phyloP scores from a whole-genome alignment of 2,888 invertebrate species.

The Xestia rhomboidea region DNA sequence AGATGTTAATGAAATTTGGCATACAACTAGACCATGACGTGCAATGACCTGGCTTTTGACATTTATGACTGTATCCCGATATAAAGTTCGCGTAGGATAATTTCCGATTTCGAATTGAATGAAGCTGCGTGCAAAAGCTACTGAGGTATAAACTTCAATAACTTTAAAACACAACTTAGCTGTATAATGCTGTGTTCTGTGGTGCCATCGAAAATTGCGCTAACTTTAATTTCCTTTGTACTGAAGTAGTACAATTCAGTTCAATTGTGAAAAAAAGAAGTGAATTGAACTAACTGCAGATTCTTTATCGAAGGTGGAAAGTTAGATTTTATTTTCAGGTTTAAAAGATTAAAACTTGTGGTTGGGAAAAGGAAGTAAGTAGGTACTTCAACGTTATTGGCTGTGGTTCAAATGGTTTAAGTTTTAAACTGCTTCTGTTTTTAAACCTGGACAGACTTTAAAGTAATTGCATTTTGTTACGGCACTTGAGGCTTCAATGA shows the following conservation, averaged over 20 bases:
- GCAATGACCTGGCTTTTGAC: background rate
- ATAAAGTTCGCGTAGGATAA: background rate
- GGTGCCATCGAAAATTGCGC: background rate
- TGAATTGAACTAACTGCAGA: conserved; percentile 25
- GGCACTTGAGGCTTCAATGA: background rate
- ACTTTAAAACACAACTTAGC: conserved; percentile 15
- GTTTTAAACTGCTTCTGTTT: background rate
- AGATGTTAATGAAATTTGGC: background rate
- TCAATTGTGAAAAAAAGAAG: conserved; percentile 6
- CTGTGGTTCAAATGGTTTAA: background rate
- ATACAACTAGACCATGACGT: background rate
- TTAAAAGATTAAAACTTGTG: conserved; percentile 30
- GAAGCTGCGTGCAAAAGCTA: background rate
- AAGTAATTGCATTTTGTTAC: background rate
- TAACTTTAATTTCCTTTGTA: conserved; percentile 27
- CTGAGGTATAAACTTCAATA: background rate
- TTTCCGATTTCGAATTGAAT: background rate
- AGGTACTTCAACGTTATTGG: conserved; percentile 27
- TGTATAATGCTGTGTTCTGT: background rate
- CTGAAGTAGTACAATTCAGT: background rate
- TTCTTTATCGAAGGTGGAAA: conserved; percentile 18
- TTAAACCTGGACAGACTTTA: background rate
- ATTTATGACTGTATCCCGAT: background rate
- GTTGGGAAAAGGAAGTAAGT: background rate
- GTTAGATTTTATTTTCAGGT: conserved; percentile 39